Evolutionary conservation across 2,113 vertebrate genomes (phyloP), one percentile per base, ranked within the genome.

Genomic region (Ornithorhynchus anatinus): DNA sequence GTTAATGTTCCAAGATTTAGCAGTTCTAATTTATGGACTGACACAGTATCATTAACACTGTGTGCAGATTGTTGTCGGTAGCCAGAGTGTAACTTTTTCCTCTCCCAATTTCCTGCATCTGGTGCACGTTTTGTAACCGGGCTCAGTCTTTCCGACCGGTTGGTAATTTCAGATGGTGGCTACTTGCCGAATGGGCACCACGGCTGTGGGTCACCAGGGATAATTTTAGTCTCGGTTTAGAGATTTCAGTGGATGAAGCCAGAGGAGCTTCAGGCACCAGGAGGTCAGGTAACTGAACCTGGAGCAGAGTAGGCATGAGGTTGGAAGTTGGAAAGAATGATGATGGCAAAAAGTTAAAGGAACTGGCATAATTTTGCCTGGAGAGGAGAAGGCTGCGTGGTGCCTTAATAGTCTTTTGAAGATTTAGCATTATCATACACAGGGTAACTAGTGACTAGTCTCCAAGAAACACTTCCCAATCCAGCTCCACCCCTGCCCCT

Each of bases 1-100:
- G 56, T 75, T 86, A 86, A 81, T 81, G 42, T 78, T 91, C 63
- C 56, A 82, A 47, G 10, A 22, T 45, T 56, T 64, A 85, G 57
- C 4, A 12, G 43, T 22, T 52, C 54, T 39, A 73, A 76, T 77
- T 81, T 86, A 77, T 78, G 22, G 74, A 51, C 37, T 72, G 61
- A 81, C 59, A 42, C 2, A 62, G 61, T 67, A 56, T 60, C 50
- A 14, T 86, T 86, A 80, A 73, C 44, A 65, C 33, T 72, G 22
- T 78, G 20, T 6, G 7, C 15, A 69, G 53, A 56, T 53, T 88
- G 64, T n/a, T n/a, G n/a, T 77, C 23, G 16, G 75, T 72, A 75
- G 53, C 15, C 22, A 70, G 82, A 31, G 37, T n/a, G n/a, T 59
- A 75, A 22, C 25, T 80, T 75, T 38, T 77, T 12, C 15, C 50